These are phyloP conservation scores for Agrypnus murinus DNA, from an alignment of 2,888 invertebrate species.

Conservation along the genomic window DNA sequence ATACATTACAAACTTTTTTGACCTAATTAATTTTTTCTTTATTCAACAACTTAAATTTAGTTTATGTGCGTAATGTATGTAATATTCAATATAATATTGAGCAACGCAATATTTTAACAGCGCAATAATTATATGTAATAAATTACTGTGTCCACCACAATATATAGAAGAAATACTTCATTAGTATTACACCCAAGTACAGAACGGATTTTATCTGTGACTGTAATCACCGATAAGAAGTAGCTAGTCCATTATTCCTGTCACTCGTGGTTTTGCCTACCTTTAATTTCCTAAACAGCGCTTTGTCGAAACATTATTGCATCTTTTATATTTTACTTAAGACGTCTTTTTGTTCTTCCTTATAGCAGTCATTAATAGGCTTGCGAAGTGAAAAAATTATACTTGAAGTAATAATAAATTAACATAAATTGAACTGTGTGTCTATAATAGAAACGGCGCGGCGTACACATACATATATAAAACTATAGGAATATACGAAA, in stretches of 20 bases:
- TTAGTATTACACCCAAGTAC: constrained; percentile 31
- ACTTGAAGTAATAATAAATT: constrained; percentile 26
- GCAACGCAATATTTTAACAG: constrained; percentile 7
- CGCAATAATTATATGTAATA: constrained; percentile 25
- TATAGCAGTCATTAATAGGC: not conserved
- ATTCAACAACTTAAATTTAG: no score
- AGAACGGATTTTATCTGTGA: constrained; percentile 22
- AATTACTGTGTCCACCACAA: constrained; percentile 18
- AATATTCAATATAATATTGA: constrained; percentile 4
- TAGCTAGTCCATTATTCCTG: constrained; percentile 29
- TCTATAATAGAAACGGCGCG: constrained; percentile 13
- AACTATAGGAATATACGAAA: not conserved
- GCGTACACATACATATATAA: no score
- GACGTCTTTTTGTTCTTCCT: no score
- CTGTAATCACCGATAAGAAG: constrained; percentile 17
- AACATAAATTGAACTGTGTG: constrained; percentile 38
- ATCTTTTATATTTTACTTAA: no score
- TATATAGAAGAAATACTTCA: constrained; percentile 23
- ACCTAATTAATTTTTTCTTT: no score
- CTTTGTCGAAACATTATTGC: no score
- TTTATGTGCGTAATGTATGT: no score
- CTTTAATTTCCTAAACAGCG: no score
- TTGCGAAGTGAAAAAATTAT: not conserved
- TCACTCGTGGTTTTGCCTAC: constrained; percentile 1
- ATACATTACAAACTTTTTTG: no score